Conservation (phyloP, 2,888 invertebrate genomes). For the Steinernema scapterisci region DNA sequence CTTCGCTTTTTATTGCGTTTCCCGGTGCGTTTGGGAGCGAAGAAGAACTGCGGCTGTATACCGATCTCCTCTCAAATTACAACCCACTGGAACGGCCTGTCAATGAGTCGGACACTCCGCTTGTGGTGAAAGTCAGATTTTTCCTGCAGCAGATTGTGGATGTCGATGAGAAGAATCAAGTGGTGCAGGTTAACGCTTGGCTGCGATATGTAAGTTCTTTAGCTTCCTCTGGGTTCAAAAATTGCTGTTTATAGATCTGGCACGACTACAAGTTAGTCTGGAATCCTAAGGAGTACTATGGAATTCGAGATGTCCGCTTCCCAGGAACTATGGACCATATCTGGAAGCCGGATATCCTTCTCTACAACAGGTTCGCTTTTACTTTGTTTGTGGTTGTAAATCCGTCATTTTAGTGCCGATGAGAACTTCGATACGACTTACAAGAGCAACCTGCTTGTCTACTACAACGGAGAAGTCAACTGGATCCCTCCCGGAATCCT, state of each 20-base stretch:
- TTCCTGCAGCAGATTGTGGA: conserved; percentile 71
- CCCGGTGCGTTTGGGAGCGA: conserved; percentile 20
- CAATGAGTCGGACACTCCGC: conserved; percentile 68
- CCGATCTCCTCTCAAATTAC: conserved; percentile 56
- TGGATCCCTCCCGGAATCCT: conserved; percentile 63
- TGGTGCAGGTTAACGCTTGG: conserved; percentile 62
- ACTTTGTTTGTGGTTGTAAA: not conserved
- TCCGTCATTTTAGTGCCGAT: conserved; percentile 48
- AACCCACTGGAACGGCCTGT: conserved; percentile 70
- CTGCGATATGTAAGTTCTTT: conserved; percentile 56
- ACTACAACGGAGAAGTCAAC: conserved; percentile 53
- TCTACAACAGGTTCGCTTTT: conserved; percentile 49
- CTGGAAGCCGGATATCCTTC: conserved; percentile 86
- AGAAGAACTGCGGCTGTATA: conserved; percentile 35
- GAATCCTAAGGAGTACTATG: conserved; percentile 56
- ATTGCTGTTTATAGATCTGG: conserved; percentile 54
- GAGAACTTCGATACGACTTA: conserved; percentile 58
- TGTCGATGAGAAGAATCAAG: conserved; percentile 67
- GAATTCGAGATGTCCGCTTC: conserved; percentile 58
- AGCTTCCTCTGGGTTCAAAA: too few species aligned
- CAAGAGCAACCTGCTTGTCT: conserved; percentile 56
- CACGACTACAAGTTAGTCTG: conserved; percentile 58
- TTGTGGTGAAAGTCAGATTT: conserved; percentile 69
- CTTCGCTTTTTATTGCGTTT: not conserved
- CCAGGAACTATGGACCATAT: conserved; percentile 70